These are phyloP conservation scores for Brachypodius melanocephalos DNA, from an alignment of 2,113 vertebrate species.

Conservation along the genomic window DNA sequence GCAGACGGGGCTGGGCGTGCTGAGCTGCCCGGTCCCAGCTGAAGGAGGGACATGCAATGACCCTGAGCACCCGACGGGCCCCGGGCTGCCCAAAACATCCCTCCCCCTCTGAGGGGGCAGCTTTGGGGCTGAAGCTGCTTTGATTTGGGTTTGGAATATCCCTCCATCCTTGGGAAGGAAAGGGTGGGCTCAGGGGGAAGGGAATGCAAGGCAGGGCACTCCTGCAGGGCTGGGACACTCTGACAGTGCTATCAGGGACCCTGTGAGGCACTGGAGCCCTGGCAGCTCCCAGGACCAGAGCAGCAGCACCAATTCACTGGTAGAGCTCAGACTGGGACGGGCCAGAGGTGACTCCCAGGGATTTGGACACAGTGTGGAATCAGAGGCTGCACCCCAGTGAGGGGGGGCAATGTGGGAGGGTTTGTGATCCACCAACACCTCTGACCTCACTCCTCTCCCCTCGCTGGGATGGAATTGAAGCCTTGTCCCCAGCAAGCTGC, in stretches of 20 bases:
- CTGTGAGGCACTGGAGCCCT: fast-evolving
- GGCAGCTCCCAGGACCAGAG: background rate
- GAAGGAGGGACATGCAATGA: background rate
- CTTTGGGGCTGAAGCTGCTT: background rate
- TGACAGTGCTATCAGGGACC: background rate
- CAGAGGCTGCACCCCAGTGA: background rate
- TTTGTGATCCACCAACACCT: background rate
- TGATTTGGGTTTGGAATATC: background rate
- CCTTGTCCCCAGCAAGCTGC: background rate
- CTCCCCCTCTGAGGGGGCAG: background rate
- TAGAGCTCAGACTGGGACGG: background rate
- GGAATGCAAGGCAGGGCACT: background rate
- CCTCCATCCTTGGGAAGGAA: background rate
- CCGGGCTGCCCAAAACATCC: background rate
- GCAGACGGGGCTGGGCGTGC: fast-evolving
- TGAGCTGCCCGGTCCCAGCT: background rate
- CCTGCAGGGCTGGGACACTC: background rate
- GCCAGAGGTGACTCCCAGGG: background rate
- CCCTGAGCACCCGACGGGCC: fast-evolving
- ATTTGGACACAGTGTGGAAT: background rate
- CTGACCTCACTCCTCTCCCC: background rate
- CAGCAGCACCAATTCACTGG: background rate
- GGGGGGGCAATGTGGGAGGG: background rate
- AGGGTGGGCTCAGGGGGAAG: background rate
- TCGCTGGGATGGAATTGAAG: background rate